Base-by-base conservation (phyloP, 2,113 vertebrate species). In the Albula goreensis region DNA sequence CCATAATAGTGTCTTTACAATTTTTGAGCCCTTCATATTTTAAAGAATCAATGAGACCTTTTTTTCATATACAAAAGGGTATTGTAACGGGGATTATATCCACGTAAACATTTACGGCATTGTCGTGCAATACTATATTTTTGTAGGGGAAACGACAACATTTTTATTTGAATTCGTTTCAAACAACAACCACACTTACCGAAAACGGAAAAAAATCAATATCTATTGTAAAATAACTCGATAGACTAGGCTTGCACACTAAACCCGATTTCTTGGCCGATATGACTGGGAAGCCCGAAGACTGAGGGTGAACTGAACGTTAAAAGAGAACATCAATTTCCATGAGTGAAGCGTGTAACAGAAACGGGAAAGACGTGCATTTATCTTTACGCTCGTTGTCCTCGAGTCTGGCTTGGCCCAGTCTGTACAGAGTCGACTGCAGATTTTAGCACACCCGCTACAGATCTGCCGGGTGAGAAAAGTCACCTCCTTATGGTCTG, bases 261-360 rank as follows among this genome's bases (percentile, higher is more conserved):
- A 86, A 74, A 74, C 85, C 66, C 17, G 22, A 81, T 86, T 85
- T 86, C 80, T n/a, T 81, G 50, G 50, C 25, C 48, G 78, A 74
- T 74, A 74, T 52, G 15, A 53, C 31, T 50, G 11, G 13, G 31
- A 82, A 79, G 41, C 50, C 50, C 51, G 15, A 79, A 78, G 50
- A 82, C 11, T 48, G 60, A 12, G 53, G n/a, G 25, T 50, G 25
- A 60, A 49, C 56, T 84, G 83, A 15, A 49, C 70, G 57, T 31
- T 74, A n/a, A 9, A 25, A 6, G 70, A 78, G n/a, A 41, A n/a
- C 9, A 25, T 41, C 8, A 50, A 85, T 85, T 85, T 85, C 77
- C 48, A 57, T 41, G 17, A 41, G 41, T 85, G 74, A 48, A 49
- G 77, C 50, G 83, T 63, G 50, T 51, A 53, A 52, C 49, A 84